These are phyloP conservation scores for Cataglyphis rosenhaueri DNA, from an alignment of 2,888 invertebrate species.

Conservation along the genomic window DNA sequence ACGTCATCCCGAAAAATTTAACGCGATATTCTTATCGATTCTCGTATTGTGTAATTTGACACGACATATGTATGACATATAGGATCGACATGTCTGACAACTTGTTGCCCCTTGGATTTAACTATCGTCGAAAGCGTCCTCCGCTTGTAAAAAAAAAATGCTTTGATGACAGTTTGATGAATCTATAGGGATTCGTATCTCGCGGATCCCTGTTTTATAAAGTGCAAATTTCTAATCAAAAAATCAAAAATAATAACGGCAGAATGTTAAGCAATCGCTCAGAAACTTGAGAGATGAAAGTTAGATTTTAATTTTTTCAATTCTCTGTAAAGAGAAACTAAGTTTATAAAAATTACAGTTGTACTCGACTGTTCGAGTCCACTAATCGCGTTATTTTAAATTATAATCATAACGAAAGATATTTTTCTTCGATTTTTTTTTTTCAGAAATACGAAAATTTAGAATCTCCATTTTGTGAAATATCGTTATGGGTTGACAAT, in stretches of 20 bases:
- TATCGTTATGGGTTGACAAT: neutral
- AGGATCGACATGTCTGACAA: neutral
- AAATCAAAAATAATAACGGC: neutral
- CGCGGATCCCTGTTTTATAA: neutral
- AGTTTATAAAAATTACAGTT: neutral
- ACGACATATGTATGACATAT: neutral
- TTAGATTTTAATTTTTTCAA: neutral
- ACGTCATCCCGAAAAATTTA: constrained; percentile 22
- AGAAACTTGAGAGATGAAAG: neutral
- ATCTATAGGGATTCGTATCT: constrained; percentile 11
- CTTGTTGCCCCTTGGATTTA: constrained; percentile 26
- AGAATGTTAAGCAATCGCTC: neutral
- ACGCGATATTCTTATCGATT: constrained; percentile 29
- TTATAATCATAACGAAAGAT: neutral
- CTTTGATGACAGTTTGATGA: constrained; percentile 33
- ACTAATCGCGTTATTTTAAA: neutral
- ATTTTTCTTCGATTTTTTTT: neutral
- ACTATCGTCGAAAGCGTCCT: constrained; percentile 25
- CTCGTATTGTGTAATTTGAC: constrained; percentile 22
- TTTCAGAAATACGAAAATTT: neutral
- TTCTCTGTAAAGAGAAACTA: neutral
- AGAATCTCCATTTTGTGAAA: neutral
- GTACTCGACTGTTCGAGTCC: neutral
- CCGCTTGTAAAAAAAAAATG: constrained; percentile 2
- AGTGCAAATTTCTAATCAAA: neutral